Conservation (phyloP, 1,140 invertebrate genomes). For the Drosophila burlai region DNA sequence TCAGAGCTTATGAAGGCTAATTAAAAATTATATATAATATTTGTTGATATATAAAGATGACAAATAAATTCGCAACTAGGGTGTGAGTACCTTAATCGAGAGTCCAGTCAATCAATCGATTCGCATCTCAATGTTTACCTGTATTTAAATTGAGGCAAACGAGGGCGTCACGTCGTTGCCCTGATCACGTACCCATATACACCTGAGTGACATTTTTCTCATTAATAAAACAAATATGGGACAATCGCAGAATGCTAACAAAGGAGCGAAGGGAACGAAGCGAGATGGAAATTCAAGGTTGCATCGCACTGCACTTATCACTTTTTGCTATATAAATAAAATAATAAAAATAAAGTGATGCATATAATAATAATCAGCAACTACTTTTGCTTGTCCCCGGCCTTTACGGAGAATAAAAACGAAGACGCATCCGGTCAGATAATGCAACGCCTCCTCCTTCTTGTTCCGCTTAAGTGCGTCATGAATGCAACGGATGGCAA, state of each 20-base stretch:
- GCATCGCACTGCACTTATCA: conserved; percentile 9
- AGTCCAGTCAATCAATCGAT: not conserved
- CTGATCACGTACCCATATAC: conserved; percentile 9
- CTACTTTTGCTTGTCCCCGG: conserved; percentile 2
- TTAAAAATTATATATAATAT: not conserved
- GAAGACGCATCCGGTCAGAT: conserved; percentile 10
- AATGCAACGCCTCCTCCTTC: not conserved
- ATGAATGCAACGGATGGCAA: not conserved
- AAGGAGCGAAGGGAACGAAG: not conserved
- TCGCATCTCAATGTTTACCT: conserved; percentile 20
- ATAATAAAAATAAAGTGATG: not conserved
- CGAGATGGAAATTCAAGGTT: conserved; percentile 34
- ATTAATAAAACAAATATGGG: conserved; percentile 46
- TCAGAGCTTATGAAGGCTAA: not conserved
- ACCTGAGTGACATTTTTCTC: conserved; percentile 19
- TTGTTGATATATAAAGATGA: not conserved
- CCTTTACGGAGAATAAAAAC: conserved; percentile 4
- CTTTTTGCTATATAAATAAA: not conserved
- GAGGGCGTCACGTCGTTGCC: conserved; percentile 7
- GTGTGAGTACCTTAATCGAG: not conserved
- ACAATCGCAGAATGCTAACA: conserved; percentile 20
- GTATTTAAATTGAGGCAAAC: conserved; percentile 2
- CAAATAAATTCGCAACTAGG: conserved; percentile 4
- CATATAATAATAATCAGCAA: conserved; percentile 3
- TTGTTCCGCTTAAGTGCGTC: conserved; percentile 10